phyloP scores from a whole-genome alignment of 2,113 vertebrate genomes.

The Pogona vitticeps region DNA sequence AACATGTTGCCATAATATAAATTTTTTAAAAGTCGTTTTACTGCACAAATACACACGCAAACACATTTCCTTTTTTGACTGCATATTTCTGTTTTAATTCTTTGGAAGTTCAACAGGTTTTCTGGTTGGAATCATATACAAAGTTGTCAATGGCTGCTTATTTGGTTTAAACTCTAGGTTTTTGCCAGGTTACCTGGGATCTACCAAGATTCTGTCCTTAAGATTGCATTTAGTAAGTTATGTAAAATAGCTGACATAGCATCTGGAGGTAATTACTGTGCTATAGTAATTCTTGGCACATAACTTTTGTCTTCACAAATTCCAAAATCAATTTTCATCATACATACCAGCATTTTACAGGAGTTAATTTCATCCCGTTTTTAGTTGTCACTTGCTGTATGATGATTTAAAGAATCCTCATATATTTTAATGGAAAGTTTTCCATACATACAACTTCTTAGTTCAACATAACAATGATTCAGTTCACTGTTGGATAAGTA shows the following conservation, averaged over 20 bases:
- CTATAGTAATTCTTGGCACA: too few relatives aligned
- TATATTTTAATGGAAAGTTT: background rate
- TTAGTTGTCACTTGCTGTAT: background rate
- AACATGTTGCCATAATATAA: too few relatives aligned
- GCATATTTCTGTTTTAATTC: too few relatives aligned
- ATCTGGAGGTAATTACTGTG: background rate
- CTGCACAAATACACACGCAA: too few relatives aligned
- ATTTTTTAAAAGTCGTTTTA: too few relatives aligned
- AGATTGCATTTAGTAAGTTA: background rate
- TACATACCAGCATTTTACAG: background rate
- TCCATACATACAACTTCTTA: background rate
- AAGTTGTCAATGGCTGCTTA: too few relatives aligned
- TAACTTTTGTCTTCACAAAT: background rate
- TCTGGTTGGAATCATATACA: too few relatives aligned
- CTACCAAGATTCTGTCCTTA: too few relatives aligned
- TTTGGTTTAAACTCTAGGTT: too few relatives aligned
- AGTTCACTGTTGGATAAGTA: background rate
- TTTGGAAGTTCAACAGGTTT: too few relatives aligned
- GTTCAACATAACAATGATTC: background rate
- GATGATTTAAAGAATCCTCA: background rate
- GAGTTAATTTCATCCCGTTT: background rate
- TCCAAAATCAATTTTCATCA: background rate
- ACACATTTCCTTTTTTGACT: too few relatives aligned
- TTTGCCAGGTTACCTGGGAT: background rate
- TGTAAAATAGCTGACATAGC: background rate